Evolutionary conservation across 2,113 vertebrate species (phyloP), one percentile per base, ranked within the genome.

Genomic region (Clarias magur): DNA sequence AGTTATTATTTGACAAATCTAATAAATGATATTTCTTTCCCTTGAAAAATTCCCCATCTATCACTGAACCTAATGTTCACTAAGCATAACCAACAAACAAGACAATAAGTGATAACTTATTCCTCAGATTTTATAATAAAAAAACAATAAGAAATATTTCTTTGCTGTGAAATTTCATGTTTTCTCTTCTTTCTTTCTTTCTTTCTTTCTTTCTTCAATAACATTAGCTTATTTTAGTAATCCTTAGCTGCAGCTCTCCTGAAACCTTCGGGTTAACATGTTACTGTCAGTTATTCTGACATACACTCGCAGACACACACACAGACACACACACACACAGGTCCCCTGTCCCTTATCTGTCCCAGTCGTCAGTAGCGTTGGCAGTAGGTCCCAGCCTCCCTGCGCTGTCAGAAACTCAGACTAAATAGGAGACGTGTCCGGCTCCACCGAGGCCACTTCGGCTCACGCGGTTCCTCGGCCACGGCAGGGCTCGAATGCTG

Each of bases 311-410:
- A 59, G 53, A 84, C n/a, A 70, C 53, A 10, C 65, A 73, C 63
- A 72, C 54, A 84, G 30, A 84, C 25, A 72, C 16, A 80, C 57
- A 84, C 42, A 75, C 3, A 75, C 65, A 15, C 1, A 75, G 65
- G 56, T 67, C 27, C 82, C 30, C 42, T 57, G 86, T 85, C 83
- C 79, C 78, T 79, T 87, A 85, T 85, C 60, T 85, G 62, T 83
- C 34, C 19, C 79, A 19, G 73, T 67, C 60, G 23, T 48, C 72
- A 83, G 23, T 42, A 83, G 23, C 27, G 57, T 60, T 87, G 70
- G 80, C 80, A 85, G 85, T 70, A 78, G 79, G 79, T 88, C 89
- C 48, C 83, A 88, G 86, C 70, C 83, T 89, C 86, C 86, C 89
- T 27, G 72, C 17, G 62, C 89, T 89, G 89, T 88, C 89, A 80